Percentiles rank a stretch among this genome's conserved stretches.
Conservation (phyloP, 2,113 vertebrate genomes). For the Nesoenas mayeri region DNA sequence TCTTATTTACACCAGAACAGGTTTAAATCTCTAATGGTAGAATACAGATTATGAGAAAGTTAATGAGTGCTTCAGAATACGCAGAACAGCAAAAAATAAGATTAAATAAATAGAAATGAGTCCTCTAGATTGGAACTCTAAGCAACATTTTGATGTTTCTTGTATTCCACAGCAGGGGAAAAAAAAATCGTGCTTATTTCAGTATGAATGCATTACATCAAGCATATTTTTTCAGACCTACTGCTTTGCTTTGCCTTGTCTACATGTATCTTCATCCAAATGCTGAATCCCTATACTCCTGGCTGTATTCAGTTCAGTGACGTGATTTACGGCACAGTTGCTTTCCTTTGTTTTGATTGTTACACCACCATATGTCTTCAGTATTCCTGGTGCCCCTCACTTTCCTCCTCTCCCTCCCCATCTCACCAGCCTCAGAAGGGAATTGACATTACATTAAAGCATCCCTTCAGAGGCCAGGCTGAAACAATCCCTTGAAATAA, state of each 20-base stretch:
- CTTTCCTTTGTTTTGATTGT: constrained; percentile 3
- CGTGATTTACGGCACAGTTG: neutral
- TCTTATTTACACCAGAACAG: neutral
- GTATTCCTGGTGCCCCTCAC: constrained; percentile 2
- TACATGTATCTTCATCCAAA: constrained; percentile 20
- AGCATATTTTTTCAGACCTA: neutral
- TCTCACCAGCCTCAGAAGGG: neutral
- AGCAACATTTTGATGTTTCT: neutral
- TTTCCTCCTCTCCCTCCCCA: neutral
- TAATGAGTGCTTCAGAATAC: neutral
- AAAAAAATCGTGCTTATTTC: neutral
- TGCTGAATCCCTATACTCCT: neutral
- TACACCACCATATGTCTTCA: constrained; percentile 29
- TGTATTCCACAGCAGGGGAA: rapidly evolving
- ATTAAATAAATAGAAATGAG: neutral
- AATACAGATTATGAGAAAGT: neutral
- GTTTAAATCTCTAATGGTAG: neutral
- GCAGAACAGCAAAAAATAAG: neutral
- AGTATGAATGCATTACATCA: neutral
- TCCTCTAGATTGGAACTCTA: neutral
- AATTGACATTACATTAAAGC: constrained; percentile 31
- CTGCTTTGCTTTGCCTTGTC: neutral
- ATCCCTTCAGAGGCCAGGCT: neutral
- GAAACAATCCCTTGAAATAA: constrained; percentile 50
- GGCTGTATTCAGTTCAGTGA: neutral